Conservation (phyloP, 2,113 vertebrate genomes). For the Tympanuchus pallidicinctus region DNA sequence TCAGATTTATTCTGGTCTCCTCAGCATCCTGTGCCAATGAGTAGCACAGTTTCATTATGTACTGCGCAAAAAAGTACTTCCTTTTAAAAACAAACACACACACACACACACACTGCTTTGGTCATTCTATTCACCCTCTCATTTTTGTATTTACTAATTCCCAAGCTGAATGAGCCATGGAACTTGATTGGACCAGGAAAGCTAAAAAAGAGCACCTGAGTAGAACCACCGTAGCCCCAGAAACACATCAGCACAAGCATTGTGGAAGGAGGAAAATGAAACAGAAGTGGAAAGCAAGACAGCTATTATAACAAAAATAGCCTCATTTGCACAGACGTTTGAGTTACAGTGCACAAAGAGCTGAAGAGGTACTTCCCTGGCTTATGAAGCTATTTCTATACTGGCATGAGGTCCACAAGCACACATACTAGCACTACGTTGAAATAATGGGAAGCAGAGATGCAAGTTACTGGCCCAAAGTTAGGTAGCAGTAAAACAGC, state of each 20-base stretch:
- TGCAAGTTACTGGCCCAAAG: not conserved
- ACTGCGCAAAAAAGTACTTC: conserved; percentile 35
- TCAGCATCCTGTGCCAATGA: not conserved
- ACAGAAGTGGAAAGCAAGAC: not conserved
- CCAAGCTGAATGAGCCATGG: not conserved
- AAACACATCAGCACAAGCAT: not conserved
- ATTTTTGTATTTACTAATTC: not conserved
- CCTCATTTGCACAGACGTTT: not conserved
- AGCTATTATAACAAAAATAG: not conserved
- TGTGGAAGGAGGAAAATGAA: not conserved
- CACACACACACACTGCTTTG: not conserved
- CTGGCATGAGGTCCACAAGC: not conserved
- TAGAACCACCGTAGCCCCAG: not conserved
- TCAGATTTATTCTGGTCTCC: conserved; percentile 18
- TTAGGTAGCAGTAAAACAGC: too few species aligned
- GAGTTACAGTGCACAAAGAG: not conserved
- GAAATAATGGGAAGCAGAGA: not conserved
- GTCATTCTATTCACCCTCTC: not conserved
- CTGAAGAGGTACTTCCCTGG: not conserved
- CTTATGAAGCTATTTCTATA: not conserved
- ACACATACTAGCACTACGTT: not conserved
- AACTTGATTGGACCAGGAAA: not conserved
- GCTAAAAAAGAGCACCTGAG: not conserved
- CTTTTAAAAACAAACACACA: not conserved
- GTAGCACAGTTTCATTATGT: conserved; percentile 30